Conservation (phyloP, 1,140 invertebrate genomes). For the Hyles euphorbiae region DNA sequence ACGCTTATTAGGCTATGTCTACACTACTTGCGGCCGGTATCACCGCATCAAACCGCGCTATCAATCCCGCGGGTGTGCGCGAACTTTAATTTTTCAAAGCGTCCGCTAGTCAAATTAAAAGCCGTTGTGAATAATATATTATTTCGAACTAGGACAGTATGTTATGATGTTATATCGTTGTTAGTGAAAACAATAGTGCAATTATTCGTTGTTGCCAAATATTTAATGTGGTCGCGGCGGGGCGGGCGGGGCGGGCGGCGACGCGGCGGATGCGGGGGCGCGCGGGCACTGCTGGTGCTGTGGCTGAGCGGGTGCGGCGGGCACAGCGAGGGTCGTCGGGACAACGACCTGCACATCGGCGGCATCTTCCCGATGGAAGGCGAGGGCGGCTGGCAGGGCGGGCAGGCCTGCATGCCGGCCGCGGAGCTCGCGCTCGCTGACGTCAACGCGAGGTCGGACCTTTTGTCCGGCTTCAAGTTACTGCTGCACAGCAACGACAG, state of each 20-base stretch:
- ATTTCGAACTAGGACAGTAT: constrained; percentile 67
- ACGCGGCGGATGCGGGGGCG: constrained; percentile 16
- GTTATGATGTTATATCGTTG: constrained; percentile 54
- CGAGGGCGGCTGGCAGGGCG: constrained; percentile 96
- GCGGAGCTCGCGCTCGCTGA: constrained; percentile 96
- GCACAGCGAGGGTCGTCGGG: constrained; percentile 48
- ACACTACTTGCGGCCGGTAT: constrained; percentile 52
- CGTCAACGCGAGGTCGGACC: constrained; percentile 92
- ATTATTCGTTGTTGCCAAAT: constrained; percentile 72
- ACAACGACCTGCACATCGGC: constrained; percentile 91
- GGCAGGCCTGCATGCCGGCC: constrained; percentile 96
- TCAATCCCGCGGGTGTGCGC: constrained; percentile 42
- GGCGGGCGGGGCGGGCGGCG: constrained; percentile 23
- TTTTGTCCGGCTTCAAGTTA: constrained; percentile 94
- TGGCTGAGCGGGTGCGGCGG: constrained; percentile 39
- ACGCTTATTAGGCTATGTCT: constrained; percentile 70
- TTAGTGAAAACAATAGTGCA: constrained; percentile 70
- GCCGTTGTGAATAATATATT: constrained; percentile 37
- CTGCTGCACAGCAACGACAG: constrained; percentile 97
- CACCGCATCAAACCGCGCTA: constrained; percentile 36
- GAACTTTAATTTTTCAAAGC: constrained; percentile 69
- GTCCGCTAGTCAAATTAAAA: constrained; percentile 73
- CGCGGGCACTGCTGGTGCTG: constrained; percentile 40
- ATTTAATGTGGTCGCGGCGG: constrained; percentile 41
- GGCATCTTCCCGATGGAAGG: constrained; percentile 98